Evolutionary conservation across 1,140 invertebrate species (phyloP).

Genomic region (Physella acuta): DNA sequence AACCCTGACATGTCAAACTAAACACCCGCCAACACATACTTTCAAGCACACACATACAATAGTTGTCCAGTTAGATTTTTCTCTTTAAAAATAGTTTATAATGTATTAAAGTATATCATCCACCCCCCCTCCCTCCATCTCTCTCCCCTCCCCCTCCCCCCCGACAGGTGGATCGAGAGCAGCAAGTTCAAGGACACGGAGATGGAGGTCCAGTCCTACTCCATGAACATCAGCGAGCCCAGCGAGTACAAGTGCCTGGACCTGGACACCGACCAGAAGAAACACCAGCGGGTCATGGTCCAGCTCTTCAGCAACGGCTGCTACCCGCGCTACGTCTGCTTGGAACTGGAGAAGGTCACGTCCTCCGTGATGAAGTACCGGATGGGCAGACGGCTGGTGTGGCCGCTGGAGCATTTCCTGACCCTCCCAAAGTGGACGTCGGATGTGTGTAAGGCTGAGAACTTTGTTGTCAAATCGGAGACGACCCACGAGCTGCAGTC

Average conservation of each 20-base stretch:
- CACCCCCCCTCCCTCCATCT: too few species aligned
- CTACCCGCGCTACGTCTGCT: constrained; percentile 41
- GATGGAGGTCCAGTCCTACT: constrained; percentile 27
- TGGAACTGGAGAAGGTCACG: constrained; percentile 38
- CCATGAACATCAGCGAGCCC: constrained; percentile 8
- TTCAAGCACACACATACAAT: too few species aligned
- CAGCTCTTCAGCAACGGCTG: constrained; percentile 42
- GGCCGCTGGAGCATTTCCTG: constrained; percentile 27
- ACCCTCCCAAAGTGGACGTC: constrained; percentile 17
- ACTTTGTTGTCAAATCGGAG: too few species aligned
- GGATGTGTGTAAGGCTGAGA: constrained; percentile 25
- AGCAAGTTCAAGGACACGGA: constrained; percentile 1
- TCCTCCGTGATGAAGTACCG: constrained; percentile 40
- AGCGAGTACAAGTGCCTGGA: constrained; percentile 26
- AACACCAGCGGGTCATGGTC: constrained; percentile 34
- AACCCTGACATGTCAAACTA: too few species aligned
- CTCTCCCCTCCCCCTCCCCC: too few species aligned
- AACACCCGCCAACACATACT: too few species aligned
- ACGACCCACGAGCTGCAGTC: constrained; percentile 13
- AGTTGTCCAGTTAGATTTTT: too few species aligned
- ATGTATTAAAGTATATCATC: too few species aligned
- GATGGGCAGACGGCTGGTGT: constrained; percentile 36
- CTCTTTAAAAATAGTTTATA: too few species aligned
- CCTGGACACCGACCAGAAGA: neutral
- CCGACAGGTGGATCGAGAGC: constrained; percentile 34